Evolutionary conservation across 2,797 vertebrate species (phyloP).

Genomic region (Naso thynnoides): DNA sequence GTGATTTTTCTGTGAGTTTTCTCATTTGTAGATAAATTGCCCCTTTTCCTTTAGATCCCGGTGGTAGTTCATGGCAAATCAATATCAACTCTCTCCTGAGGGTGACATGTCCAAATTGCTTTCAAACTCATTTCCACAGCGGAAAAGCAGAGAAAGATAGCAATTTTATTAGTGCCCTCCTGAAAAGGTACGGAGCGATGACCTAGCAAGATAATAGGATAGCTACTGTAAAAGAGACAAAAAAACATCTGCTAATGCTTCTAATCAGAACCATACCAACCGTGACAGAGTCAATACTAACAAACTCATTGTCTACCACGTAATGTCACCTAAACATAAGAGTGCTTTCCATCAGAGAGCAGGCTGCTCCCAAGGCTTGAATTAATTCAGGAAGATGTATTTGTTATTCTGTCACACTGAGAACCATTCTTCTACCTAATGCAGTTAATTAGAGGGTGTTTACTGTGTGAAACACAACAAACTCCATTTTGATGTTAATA

Average conservation of each 20-base stretch:
- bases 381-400: slow-evolving; percentile 68
- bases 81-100: slow-evolving; percentile 81
- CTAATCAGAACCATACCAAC: slow-evolving; percentile 53
- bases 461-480: slow-evolving; percentile 71
- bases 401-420: slow-evolving; percentile 67
- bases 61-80: slow-evolving; percentile 81
- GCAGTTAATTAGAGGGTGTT: slow-evolving; percentile 73
- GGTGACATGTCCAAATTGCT: slow-evolving; percentile 84
- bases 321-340: slow-evolving; percentile 45
- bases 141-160: slow-evolving; percentile 75
- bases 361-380: slow-evolving; percentile 42
- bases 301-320: slow-evolving; percentile 51
- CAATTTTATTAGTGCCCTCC: slow-evolving; percentile 77
- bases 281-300: slow-evolving; percentile 47
- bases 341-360: slow-evolving; percentile 41
- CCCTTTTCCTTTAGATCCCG: slow-evolving; percentile 74
- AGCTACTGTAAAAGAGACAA: slow-evolving; percentile 67
- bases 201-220: slow-evolving; percentile 67
- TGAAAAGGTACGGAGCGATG: slow-evolving; percentile 77
- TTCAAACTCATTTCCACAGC: slow-evolving; percentile 83
- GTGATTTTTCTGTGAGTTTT: slow-evolving; percentile 78
- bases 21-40: slow-evolving; percentile 84
- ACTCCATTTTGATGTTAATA: slow-evolving; percentile 67
- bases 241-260: slow-evolving; percentile 50
- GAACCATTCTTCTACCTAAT: slow-evolving; percentile 63